A percentile compares a stretch with the other conserved stretches of the same genome.
Evolutionary conservation across 1,140 invertebrate species (phyloP).

Genomic region (Drosophila sulfurigaster): DNA sequence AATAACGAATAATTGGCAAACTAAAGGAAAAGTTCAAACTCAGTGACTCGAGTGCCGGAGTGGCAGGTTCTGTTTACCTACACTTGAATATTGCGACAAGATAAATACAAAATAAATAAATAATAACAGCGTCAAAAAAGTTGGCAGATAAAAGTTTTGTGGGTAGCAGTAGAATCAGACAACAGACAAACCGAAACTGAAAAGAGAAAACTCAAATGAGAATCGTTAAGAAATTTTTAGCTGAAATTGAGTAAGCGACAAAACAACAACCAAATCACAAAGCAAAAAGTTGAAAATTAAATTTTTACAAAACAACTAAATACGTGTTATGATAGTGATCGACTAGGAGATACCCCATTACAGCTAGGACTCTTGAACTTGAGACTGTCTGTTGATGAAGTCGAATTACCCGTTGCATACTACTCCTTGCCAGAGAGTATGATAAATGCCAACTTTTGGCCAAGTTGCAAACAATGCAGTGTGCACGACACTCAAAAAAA

Average conservation of each 20-base stretch:
- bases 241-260: conserved; percentile 64
- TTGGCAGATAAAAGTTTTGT: conserved; percentile 48
- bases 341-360: not conserved
- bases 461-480: conserved; percentile 45
- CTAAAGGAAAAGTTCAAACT: conserved; percentile 30
- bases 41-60: not conserved
- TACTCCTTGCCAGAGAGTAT: not conserved
- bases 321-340: conserved; percentile 11
- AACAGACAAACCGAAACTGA: not conserved
- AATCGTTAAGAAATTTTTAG: conserved; percentile 65
- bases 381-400: not conserved
- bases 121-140: conserved; percentile 36
- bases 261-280: conserved; percentile 51
- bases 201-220: conserved; percentile 21
- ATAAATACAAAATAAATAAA: conserved; percentile 60
- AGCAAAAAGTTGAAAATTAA: conserved; percentile 74
- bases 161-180: conserved; percentile 12
- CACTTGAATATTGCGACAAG: conserved; percentile 62
- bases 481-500: conserved; percentile 22
- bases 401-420: not conserved
- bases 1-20: conserved; percentile 50
- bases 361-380: not conserved
- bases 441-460: conserved; percentile 18
- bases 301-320: conserved; percentile 42
- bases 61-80: conserved; percentile 52